Conservation (phyloP, 2,113 vertebrate genomes). For the Coregonus clupeaformis region DNA sequence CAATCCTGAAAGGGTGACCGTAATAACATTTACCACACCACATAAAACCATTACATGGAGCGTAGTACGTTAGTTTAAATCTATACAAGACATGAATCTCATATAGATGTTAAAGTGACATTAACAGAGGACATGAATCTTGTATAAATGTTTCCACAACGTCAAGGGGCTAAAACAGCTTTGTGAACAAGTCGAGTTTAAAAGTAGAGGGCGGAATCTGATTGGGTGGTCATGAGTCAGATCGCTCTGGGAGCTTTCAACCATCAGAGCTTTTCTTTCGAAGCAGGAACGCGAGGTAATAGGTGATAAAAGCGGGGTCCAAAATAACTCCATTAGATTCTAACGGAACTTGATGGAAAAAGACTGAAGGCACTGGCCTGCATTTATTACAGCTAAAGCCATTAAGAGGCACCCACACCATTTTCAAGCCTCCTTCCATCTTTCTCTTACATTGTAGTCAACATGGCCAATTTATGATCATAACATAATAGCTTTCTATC, state of each 20-base stretch:
- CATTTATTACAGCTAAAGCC: neutral
- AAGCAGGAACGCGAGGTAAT: neutral
- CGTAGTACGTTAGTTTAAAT: no score
- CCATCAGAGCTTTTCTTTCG: slow-evolving; percentile 18
- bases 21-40: no score
- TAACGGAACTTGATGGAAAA: neutral
- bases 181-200: neutral
- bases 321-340: slow-evolving; percentile 24
- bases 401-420: neutral
- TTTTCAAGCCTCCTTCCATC: neutral
- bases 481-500: neutral
- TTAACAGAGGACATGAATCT: no score
- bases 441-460: neutral
- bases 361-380: slow-evolving; percentile 8
- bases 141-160: neutral
- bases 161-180: slow-evolving; percentile 9
- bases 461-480: neutral
- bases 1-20: no score
- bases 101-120: no score
- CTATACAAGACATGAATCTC: no score
- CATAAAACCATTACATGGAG: no score
- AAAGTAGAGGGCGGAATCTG: slow-evolving; percentile 4
- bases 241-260: slow-evolving; percentile 23
- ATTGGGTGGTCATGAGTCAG: slow-evolving; percentile 11
- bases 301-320: slow-evolving; percentile 21